Conservation (phyloP, 2,113 vertebrate species). For the Motacilla tschutschensis region DNA sequence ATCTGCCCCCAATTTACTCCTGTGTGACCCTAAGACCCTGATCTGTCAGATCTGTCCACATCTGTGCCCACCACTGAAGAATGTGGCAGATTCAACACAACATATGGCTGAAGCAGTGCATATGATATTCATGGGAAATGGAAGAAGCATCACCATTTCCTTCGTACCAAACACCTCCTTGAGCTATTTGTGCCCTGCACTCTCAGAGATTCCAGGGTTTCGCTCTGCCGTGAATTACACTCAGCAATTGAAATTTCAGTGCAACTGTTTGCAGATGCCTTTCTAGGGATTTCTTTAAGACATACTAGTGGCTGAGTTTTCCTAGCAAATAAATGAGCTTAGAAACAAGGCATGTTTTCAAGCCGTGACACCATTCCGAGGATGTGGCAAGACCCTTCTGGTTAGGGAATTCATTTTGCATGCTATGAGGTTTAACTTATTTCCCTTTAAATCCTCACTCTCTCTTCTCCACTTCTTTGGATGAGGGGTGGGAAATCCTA, state of each 20-base stretch:
- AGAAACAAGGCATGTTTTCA: conserved; percentile 45
- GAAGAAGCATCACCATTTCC: conserved; percentile 66
- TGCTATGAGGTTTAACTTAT: conserved; percentile 49
- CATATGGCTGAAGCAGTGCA: conserved; percentile 74
- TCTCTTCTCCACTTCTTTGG: conserved; percentile 14
- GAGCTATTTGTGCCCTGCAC: conserved; percentile 58
- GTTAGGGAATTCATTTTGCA: conserved; percentile 43
- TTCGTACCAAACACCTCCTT: conserved; percentile 66
- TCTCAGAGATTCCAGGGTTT: conserved; percentile 46
- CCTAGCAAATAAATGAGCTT: conserved; percentile 32
- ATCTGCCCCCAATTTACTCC: conserved; percentile 97
- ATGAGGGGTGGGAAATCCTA: conserved; percentile 4
- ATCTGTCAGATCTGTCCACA: conserved; percentile 78
- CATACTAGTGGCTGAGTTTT: conserved; percentile 7
- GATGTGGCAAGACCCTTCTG: conserved; percentile 36
- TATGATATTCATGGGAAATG: conserved; percentile 77
- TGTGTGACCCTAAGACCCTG: conserved; percentile 86
- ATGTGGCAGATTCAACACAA: conserved; percentile 66
- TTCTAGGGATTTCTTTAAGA: conserved; percentile 32
- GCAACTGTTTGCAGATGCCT: conserved; percentile 60
- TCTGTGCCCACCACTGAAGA: conserved; percentile 78
- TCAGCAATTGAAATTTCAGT: conserved; percentile 41
- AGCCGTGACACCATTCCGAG: conserved; percentile 20
- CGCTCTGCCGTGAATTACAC: conserved; percentile 45
- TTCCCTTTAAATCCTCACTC: conserved; percentile 48